phyloP scores from a whole-genome alignment of 2,888 invertebrate species.

The Xestobium rufovillosum region DNA sequence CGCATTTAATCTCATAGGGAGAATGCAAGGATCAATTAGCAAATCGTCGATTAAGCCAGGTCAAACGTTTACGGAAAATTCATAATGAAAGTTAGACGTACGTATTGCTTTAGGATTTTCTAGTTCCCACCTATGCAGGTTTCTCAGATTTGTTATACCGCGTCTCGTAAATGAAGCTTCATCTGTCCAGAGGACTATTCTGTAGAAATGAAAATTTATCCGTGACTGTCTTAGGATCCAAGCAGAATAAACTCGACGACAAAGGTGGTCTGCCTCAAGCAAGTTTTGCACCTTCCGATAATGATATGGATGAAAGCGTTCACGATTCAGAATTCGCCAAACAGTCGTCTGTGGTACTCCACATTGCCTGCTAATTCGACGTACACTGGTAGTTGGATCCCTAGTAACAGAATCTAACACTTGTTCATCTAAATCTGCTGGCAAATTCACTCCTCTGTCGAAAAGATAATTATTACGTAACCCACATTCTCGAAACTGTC shows the following conservation, averaged over 20 bases:
- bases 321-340: slow-evolving; percentile 13
- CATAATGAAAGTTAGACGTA: slow-evolving; percentile 1
- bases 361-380: slow-evolving; percentile 5
- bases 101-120: neutral
- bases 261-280: slow-evolving; percentile 3
- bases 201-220: slow-evolving; percentile 2
- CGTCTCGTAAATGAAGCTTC: slow-evolving; percentile 4
- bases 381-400: slow-evolving; percentile 6
- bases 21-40: slow-evolving; percentile 2
- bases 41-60: slow-evolving; percentile 1
- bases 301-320: slow-evolving; percentile 12
- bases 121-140: slow-evolving; percentile 3
- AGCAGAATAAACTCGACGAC: slow-evolving; percentile 10
- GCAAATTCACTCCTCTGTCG: slow-evolving; percentile 3
- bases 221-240: slow-evolving; percentile 12
- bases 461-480: slow-evolving; percentile 6
- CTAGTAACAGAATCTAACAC: slow-evolving; percentile 3
- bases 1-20: slow-evolving; percentile 1
- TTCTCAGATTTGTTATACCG: slow-evolving; percentile 1
- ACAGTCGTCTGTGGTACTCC: slow-evolving; percentile 10
- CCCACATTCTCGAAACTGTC: slow-evolving; percentile 6
- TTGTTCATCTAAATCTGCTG: slow-evolving; percentile 1
- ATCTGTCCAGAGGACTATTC: slow-evolving; percentile 2
- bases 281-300: slow-evolving; percentile 4
- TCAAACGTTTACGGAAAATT: slow-evolving; percentile 1